Base-by-base conservation (phyloP, 1,140 invertebrate species). In the Bombus waltoni region DNA sequence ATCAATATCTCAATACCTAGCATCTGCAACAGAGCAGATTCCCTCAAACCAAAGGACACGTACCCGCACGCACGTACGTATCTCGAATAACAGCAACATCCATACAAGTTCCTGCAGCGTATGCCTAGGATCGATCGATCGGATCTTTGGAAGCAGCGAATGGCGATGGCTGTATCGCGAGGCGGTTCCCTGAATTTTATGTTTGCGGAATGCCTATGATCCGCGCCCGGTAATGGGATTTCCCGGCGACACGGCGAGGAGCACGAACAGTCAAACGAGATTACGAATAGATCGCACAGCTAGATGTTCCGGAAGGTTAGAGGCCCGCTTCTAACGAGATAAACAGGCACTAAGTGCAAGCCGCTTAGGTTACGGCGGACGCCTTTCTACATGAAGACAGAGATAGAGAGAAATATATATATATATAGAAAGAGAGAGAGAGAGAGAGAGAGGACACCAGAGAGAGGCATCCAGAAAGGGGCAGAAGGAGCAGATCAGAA, bases 331-430 rank as follows among this genome's bases (percentile, higher is more conserved):
- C 86, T 79, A 87, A 87, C 86, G 86, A 84, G 86, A 87, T 87
- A 87, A 87, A 87, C 86, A 84, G 86, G 68, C 70, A 70, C 86
- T 87, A 87, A 87, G 81, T 87, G 74, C 85, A 77, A 87, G 81
- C 84, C 82, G 75, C 86, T 87, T 87, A 87, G 57, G 85, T 84
- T 87, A 72, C 81, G 78, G 35, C 85, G 73, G 57, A 83, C 72
- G 74, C 66, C 71, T 86, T 82, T 81, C 71, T 18, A 72, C 32
- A 9, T 42, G 76, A 28, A 44, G 13, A 28, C 25, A 28, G 57
- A 25, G 25, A 25, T 1, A 8, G n/a, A 35, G 8, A 47, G 42
- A 74, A 10, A 28, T 13, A 32, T 32, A 32, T 32, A 32, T 32
- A 32, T 32, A 32, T 32, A 35, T 28, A 25, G 1, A 22, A 2